Evolutionary conservation across 2,797 vertebrate genomes (phyloP), one percentile per base, ranked within the genome.

Genomic region (Sebastes nivosus): DNA sequence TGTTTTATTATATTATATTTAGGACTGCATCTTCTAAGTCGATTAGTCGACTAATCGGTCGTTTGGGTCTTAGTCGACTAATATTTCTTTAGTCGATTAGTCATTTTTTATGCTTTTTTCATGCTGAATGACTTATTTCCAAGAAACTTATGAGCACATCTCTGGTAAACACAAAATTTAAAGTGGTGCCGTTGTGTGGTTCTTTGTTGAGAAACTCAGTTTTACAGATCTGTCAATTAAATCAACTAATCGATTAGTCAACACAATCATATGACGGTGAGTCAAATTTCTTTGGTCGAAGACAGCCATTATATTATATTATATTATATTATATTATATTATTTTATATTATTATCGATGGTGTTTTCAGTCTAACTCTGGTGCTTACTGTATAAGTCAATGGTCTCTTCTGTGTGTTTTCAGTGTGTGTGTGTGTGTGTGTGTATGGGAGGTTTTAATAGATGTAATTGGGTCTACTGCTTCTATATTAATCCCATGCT

Each of bases 401-500:
- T n/a, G 36, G 32, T 32, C 42, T 78, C 55, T 16, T 59, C 32
- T 27, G 9, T 52, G 68, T 46, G 14, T 14, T 18, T 11, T 18
- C 18, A 46, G 42, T 46, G 36, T 27, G 36, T 54, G 71, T 27
- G 34, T 38, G 32, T 36, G 71, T 22, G 34, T 42, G 34, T 46
- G 71, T 22, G 59, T 66, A 5, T 42, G 71, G 71, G 58, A 60
- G 69, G 27, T 68, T 83, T 82, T 76, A 80, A 84, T 78, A 57
- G 79, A 88, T 82, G 59, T 75, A 82, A 85, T 64, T 79, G 59
- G 64, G 84, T 81, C 84, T 72, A 2, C 77, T 74, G 86, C 81
- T 77, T 75, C 75, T 84, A 68, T 77, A 86, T 87, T 69, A 87
- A 90, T 81, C 79, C 66, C 57, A 11, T 78, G 32, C 81, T 86